Evolutionary conservation across 2,888 invertebrate genomes (phyloP).

Genomic region (Rhagium mordax): DNA sequence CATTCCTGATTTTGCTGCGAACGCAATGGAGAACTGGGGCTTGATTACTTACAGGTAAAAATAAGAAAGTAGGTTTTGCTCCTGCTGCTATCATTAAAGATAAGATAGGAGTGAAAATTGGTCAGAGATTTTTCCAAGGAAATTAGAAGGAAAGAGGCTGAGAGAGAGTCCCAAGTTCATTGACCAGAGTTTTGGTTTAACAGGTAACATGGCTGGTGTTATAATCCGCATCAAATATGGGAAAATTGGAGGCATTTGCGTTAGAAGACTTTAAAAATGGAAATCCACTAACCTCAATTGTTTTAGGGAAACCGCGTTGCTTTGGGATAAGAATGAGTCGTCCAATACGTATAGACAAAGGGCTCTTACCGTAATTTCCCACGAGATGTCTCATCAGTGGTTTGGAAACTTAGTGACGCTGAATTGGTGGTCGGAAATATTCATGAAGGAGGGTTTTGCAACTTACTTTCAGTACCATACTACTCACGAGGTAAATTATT

Average conservation of each 20-base stretch:
- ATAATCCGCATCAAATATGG: too few species aligned
- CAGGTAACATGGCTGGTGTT: too few species aligned
- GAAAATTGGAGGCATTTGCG: too few species aligned
- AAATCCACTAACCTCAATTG: too few species aligned
- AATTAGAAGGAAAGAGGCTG: too few species aligned
- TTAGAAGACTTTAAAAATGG: too few species aligned
- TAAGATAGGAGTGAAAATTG: not conserved
- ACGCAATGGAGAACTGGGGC: conserved; percentile 95
- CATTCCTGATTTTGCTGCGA: conserved; percentile 85
- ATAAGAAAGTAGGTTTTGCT: too few species aligned
- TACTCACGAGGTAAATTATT: conserved; percentile 73
- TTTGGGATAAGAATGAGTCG: conserved; percentile 70
- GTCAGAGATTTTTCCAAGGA: too few species aligned
- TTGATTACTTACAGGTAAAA: conserved; percentile 82
- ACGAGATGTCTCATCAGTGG: conserved; percentile 89
- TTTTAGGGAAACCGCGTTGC: conserved; percentile 74
- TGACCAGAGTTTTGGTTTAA: too few species aligned
- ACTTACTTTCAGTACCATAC: conserved; percentile 82
- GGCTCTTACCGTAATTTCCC: conserved; percentile 79
- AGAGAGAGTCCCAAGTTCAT: too few species aligned
- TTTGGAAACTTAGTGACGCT: conserved; percentile 85
- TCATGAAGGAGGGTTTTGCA: conserved; percentile 85
- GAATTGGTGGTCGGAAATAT: conserved; percentile 83
- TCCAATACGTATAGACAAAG: conserved; percentile 76
- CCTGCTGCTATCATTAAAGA: not conserved